Conservation (phyloP, 1,140 invertebrate species). For the Portunus trituberculatus region DNA sequence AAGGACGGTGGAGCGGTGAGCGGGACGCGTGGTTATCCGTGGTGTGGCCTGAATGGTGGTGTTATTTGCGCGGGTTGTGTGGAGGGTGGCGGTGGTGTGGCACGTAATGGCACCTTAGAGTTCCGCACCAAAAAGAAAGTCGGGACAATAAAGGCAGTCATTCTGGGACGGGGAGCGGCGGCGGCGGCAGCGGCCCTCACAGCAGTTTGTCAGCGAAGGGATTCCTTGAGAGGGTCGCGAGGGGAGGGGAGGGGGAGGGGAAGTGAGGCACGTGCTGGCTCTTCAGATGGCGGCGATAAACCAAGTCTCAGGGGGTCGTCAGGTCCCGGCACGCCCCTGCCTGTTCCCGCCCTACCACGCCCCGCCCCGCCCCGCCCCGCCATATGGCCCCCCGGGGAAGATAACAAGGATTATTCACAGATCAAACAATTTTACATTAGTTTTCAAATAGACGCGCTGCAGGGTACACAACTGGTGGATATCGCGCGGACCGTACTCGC, state of each 20-base stretch:
- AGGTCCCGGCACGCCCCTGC: slow-evolving; percentile 32
- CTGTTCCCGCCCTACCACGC: neutral
- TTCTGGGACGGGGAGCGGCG: neutral
- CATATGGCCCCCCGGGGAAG: slow-evolving; percentile 36
- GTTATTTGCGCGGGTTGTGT: neutral
- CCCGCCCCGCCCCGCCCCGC: neutral
- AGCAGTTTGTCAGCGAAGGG: neutral
- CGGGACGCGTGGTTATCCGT: neutral
- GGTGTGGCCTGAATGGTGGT: neutral
- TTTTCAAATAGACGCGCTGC: neutral
- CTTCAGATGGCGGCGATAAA: slow-evolving; percentile 60
- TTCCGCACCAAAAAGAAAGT: slow-evolving; percentile 2
- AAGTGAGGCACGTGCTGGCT: slow-evolving; percentile 54
- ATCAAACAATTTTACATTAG: slow-evolving; percentile 28
- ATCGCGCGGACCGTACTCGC: neutral
- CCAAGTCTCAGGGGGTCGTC: slow-evolving; percentile 17
- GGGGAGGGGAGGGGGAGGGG: neutral
- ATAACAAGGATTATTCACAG: slow-evolving; percentile 62
- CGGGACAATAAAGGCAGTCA: slow-evolving; percentile 1
- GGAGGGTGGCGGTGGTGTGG: neutral
- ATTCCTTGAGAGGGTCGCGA: neutral
- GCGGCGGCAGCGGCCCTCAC: neutral
- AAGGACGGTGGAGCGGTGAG: neutral
- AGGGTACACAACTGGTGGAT: neutral
- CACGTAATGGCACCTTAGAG: neutral